Evolutionary conservation across 2,888 invertebrate genomes (phyloP).

Genomic region (Endomychus coccineus): DNA sequence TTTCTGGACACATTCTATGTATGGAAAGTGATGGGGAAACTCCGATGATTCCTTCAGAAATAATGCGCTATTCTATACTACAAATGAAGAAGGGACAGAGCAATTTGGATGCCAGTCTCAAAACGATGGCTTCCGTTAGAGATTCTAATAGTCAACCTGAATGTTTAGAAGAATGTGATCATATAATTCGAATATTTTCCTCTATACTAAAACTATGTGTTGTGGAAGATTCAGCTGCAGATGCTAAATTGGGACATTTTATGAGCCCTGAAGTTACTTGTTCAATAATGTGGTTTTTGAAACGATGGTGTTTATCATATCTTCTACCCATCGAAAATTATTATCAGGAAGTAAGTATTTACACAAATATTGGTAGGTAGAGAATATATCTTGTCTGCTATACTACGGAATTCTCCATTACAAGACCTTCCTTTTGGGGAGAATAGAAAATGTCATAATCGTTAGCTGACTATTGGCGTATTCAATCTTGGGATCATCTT

Average conservation of each 20-base stretch:
- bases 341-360: constrained; percentile 47
- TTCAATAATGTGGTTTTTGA: constrained; percentile 71
- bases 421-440: constrained; percentile 1
- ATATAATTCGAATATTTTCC: constrained; percentile 56
- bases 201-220: constrained; percentile 67
- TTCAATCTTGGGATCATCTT: too few species aligned
- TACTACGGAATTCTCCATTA: too few species aligned
- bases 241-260: constrained; percentile 56
- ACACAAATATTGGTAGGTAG: too few species aligned
- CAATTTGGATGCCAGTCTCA: constrained; percentile 39
- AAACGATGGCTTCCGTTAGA: constrained; percentile 40
- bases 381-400: too few species aligned
- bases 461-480: too few species aligned
- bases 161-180: constrained; percentile 41
- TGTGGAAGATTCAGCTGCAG: constrained; percentile 64
- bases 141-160: constrained; percentile 45
- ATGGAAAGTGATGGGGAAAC: constrained; percentile 62
- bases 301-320: constrained; percentile 69
- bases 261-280: constrained; percentile 75
- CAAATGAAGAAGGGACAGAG: constrained; percentile 40
- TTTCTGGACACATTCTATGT: constrained; percentile 61
- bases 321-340: constrained; percentile 56
- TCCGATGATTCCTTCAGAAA: constrained; percentile 56
- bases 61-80: constrained; percentile 54
- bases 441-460: background rate